These are phyloP conservation scores for Bostrychus sinensis DNA, from an alignment of 2,113 vertebrate species.

Conservation along the genomic window DNA sequence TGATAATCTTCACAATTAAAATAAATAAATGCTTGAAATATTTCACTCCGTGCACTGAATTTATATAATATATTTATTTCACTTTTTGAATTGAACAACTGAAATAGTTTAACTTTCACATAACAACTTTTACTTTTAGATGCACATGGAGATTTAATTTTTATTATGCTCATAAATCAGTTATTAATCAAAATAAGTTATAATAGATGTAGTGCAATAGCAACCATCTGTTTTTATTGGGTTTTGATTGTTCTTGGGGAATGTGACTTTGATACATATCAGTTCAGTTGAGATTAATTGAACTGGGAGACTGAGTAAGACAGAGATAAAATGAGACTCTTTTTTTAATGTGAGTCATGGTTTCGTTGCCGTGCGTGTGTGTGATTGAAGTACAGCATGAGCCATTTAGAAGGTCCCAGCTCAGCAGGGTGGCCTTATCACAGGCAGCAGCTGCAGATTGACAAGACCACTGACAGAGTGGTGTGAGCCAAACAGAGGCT, in stretches of 20 bases:
- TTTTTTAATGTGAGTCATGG: slow-evolving; percentile 24
- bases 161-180: slow-evolving; percentile 3
- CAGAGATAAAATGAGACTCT: slow-evolving; percentile 23
- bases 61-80: no score
- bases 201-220: neutral
- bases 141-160: neutral
- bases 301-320: slow-evolving; percentile 30
- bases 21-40: no score
- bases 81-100: neutral
- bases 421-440: slow-evolving; percentile 65
- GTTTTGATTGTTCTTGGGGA: slow-evolving; percentile 1
- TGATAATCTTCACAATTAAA: no score
- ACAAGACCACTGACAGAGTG: slow-evolving; percentile 59
- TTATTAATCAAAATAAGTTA: slow-evolving; percentile 3
- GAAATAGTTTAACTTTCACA: neutral
- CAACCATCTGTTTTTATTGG: slow-evolving; percentile 5
- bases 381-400: slow-evolving; percentile 53
- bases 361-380: slow-evolving; percentile 53
- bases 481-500: slow-evolving; percentile 26
- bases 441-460: slow-evolving; percentile 62
- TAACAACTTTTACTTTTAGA: neutral
- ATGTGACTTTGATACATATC: slow-evolving; percentile 48
- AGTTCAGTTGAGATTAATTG: slow-evolving; percentile 54
- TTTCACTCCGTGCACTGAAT: neutral
- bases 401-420: slow-evolving; percentile 60